Percentiles rank a stretch among this genome's conserved stretches.
Conservation (phyloP, 2,888 invertebrate genomes). For the Melitaea athalia region DNA sequence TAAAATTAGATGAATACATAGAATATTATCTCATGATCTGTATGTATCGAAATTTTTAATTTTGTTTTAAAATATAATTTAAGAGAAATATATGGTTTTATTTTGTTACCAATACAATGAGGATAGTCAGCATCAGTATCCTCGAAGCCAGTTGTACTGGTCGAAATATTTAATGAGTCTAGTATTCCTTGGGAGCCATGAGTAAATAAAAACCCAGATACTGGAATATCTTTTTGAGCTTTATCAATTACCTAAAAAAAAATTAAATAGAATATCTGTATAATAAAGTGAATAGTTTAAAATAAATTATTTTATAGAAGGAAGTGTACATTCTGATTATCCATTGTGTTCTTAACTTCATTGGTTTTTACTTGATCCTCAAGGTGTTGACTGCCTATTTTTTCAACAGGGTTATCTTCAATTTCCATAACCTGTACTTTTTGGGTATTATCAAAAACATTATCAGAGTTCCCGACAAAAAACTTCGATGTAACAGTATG, state of each 20-base stretch:
- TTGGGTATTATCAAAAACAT: conserved; percentile 36
- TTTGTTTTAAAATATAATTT: no score
- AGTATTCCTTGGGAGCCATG: conserved; percentile 59
- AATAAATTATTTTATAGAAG: neutral
- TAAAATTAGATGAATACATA: conserved; percentile 42
- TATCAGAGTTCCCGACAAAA: conserved; percentile 47
- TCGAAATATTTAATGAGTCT: conserved; percentile 64
- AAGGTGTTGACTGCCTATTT: neutral
- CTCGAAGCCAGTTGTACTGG: conserved; percentile 65
- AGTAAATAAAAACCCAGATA: conserved; percentile 58
- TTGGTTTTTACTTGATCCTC: conserved; percentile 2
- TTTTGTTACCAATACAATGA: conserved; percentile 49
- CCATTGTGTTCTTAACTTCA: neutral
- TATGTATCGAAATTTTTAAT: no score
- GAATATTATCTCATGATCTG: neutral
- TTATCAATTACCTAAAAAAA: conserved; percentile 43
- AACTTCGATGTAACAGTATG: conserved; percentile 61
- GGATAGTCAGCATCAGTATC: conserved; percentile 53
- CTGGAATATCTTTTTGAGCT: conserved; percentile 44
- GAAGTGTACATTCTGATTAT: conserved; percentile 7
- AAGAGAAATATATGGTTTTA: neutral
- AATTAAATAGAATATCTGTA: neutral
- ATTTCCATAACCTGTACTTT: conserved; percentile 25
- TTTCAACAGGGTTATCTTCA: conserved; percentile 1
- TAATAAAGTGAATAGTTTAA: no score